A percentile compares a stretch with the other conserved stretches of the same genome.
Conservation (phyloP, 2,888 invertebrate genomes). For the Flexamia atlantica region DNA sequence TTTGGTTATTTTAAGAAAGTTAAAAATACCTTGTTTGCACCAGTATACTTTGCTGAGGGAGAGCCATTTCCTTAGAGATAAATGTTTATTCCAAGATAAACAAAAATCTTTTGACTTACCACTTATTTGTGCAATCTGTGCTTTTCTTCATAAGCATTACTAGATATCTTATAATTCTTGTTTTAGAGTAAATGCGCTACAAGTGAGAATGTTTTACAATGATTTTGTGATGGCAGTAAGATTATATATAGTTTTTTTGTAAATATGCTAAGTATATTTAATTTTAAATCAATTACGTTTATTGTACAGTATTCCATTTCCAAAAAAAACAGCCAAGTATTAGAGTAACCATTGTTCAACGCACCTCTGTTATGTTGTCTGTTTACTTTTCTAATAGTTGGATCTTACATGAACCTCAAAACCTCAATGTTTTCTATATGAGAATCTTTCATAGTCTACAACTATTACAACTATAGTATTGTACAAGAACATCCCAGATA, state of each 20-base stretch:
- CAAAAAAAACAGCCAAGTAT: neutral
- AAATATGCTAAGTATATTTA: conserved; percentile 18
- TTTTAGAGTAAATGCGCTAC: conserved; percentile 21
- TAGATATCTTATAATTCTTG: neutral
- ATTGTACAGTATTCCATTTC: conserved; percentile 15
- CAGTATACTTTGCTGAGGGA: too few relatives aligned
- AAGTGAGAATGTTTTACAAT: conserved; percentile 39
- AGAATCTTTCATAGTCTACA: conserved; percentile 15
- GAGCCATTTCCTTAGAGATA: too few relatives aligned
- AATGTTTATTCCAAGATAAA: too few relatives aligned
- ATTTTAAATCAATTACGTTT: conserved; percentile 17
- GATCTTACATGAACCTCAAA: neutral
- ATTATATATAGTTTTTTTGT: conserved; percentile 20
- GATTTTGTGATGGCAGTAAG: conserved; percentile 4
- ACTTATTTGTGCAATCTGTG: too few relatives aligned
- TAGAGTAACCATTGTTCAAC: conserved; percentile 12
- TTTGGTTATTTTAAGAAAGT: too few relatives aligned
- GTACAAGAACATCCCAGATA: conserved; percentile 35
- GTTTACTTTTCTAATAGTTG: neutral
- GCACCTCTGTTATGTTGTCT: conserved; percentile 13
- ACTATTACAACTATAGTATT: neutral
- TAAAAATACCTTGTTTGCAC: too few relatives aligned
- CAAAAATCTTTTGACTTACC: too few relatives aligned
- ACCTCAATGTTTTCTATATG: conserved; percentile 31
- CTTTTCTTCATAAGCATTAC: neutral